These are phyloP conservation scores for Ormyrus pomaceus DNA, from an alignment of 2,888 invertebrate genomes.

Conservation along the genomic window DNA sequence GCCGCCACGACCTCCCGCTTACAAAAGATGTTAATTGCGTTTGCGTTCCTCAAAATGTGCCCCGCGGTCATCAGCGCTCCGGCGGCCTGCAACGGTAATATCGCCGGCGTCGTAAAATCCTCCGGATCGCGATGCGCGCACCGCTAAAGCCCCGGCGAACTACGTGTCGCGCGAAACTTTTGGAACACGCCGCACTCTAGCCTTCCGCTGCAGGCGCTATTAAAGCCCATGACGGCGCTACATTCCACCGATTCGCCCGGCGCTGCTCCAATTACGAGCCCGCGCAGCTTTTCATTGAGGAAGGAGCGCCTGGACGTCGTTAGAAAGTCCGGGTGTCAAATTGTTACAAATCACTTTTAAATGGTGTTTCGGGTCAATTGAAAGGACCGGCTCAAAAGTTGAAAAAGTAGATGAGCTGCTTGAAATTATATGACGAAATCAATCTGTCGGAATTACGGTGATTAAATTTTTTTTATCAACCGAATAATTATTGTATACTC, in stretches of 20 bases:
- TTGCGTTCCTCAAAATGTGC: conserved; percentile 32
- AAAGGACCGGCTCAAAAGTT: not conserved
- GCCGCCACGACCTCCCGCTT: conserved; percentile 47
- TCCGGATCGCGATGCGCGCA: not conserved
- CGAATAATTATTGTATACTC: too few relatives aligned
- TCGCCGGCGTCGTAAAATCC: not conserved
- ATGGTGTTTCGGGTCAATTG: conserved; percentile 22
- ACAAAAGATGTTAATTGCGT: conserved; percentile 43
- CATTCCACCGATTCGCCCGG: conserved; percentile 1
- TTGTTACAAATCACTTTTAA: conserved; percentile 30
- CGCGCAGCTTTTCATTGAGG: not conserved
- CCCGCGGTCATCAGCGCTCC: conserved; percentile 27
- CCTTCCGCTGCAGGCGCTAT: conserved; percentile 3
- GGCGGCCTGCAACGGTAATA: conserved; percentile 1
- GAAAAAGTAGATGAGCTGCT: not conserved
- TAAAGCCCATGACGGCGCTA: conserved; percentile 42
- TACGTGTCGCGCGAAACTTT: conserved; percentile 18
- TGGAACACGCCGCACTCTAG: not conserved
- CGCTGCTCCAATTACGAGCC: conserved; percentile 35
- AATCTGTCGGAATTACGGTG: not conserved
- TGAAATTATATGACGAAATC: conserved; percentile 3
- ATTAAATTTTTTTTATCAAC: too few relatives aligned
- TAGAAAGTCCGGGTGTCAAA: conserved; percentile 21
- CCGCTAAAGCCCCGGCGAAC: not conserved
- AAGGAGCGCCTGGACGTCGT: conserved; percentile 7